Evolutionary conservation across 2,888 invertebrate genomes (phyloP), one percentile per base, ranked within the genome.

Genomic region (Leucophenga montana): DNA sequence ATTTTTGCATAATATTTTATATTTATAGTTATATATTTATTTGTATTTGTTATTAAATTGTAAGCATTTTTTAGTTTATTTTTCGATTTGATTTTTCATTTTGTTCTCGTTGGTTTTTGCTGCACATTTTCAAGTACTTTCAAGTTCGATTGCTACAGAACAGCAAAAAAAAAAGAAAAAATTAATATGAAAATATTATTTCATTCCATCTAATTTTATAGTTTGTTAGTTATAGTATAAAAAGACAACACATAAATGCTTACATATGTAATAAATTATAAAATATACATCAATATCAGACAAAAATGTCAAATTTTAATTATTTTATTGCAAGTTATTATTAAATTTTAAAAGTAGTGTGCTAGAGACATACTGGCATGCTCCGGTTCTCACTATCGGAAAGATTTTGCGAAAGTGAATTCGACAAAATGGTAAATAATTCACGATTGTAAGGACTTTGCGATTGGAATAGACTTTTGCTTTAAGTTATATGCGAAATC

Each of bases 41-140:
- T 48, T 20, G 18, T 48, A 65, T 65, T 18, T 44, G 44, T 44
- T 44, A 65, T 65, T 65, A 46, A 48, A 13, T 62, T 62, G 8
- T 44, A 44, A 46, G 46, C 8, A 20, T 16, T 62, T 27, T 18
- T 39, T 39, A 31, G 27, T 57, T 3, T 57, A 31, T n/a, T 9
- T 31, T 57, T 57, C 53, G 13, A 4, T 53, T 39, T 8, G 11
- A 11, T 11, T 39, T 11, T 39, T 39, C 5, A 39, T 39, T 39
- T 39, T 39, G 8, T 8, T 39, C 11, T 39, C 8, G 8, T n/a
- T n/a, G n/a, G n/a, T 39, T 39, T 39, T 39, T 11, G 11, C 16
- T 53, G 53, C 53, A 53, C 16, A 53, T 53, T 5, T 53, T 53
- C 20, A n/a, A n/a, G n/a, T n/a, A n/a, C n/a, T n/a, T n/a, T n/a